A percentile compares a stretch with the other conserved stretches of the same genome.
These are phyloP conservation scores for Aphelenchoides avenae DNA, from an alignment of 1,140 invertebrate species.

Conservation along the genomic window DNA sequence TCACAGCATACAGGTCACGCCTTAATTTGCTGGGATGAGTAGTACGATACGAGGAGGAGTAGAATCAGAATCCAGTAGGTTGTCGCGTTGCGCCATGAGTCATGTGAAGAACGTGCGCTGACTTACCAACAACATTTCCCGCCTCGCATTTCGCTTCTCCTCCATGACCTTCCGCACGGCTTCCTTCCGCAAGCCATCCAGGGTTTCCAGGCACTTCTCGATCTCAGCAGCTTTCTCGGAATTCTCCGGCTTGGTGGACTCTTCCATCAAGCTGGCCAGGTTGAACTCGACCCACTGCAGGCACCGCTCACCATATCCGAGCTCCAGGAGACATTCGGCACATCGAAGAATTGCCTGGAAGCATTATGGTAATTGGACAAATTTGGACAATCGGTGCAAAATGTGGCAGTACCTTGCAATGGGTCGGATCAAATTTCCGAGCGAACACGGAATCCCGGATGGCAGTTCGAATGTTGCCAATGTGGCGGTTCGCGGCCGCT, in stretches of 20 bases:
- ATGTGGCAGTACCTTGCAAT: conserved; percentile 58
- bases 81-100: too few relatives aligned
- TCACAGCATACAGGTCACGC: too few relatives aligned
- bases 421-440: conserved; percentile 61
- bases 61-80: too few relatives aligned
- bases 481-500: conserved; percentile 77
- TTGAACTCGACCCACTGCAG: conserved; percentile 41
- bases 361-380: too few relatives aligned
- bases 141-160: conserved; percentile 35
- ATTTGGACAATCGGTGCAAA: too few relatives aligned
- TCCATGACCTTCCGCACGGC: conserved; percentile 3
- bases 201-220: conserved; percentile 5
- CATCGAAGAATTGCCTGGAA: conserved; percentile 44
- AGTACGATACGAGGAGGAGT: too few relatives aligned
- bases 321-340: conserved; percentile 45
- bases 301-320: conserved; percentile 40
- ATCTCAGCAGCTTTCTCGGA: too few relatives aligned
- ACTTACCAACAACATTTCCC: conserved; percentile 12
- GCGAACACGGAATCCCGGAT: conserved; percentile 62
- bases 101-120: background rate
- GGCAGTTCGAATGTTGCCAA: conserved; percentile 69
- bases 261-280: conserved; percentile 6
- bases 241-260: conserved; percentile 14
- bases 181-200: conserved; percentile 19
- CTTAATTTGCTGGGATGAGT: too few relatives aligned